Base-by-base conservation (phyloP, 2,113 vertebrate species). In the Toxotes jaculatrix region DNA sequence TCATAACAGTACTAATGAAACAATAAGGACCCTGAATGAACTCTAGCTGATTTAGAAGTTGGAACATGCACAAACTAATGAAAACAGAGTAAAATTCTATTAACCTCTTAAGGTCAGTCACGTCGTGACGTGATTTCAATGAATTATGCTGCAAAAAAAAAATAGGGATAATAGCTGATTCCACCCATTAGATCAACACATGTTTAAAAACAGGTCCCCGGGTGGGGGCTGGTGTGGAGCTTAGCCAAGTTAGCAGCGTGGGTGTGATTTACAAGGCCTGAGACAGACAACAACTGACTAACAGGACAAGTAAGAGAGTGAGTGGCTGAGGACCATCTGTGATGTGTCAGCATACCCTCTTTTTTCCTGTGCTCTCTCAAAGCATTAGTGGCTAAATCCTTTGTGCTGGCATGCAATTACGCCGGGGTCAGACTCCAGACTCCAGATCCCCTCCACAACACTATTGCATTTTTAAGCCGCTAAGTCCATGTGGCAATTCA, bases 341-440 rank as follows among this genome's bases (percentile, higher is more conserved):
- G 86, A 91, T 91, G 88, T 51, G 88, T 94, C 90, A 90, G 87
- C 91, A 90, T 72, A 82, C 68, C 59, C 81, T 65, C 61, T 62
- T 68, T 62, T 17, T 62, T 73, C 31, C 73, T 32, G n/a, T n/a
- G 17, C 84, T 63, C 83, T 87, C 85, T 87, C 77, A 83, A 92
- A 92, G 91, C 92, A 94, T 95, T 94, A 93, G 85, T 70, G 86
- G 80, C 84, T 87, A 94, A 94, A 94, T 94, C 93, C 91, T 94
- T 94, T 93, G 89, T 91, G 93, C 92, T 93, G 93, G 92, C 92
- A 92, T 87, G 93, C 93, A 93, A 93, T 93, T 93, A 93, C 82
- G 60, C 78, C 45, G n/a, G 83, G 92, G 93, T 93, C 88, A 88
- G 90, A 88, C 88, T 87, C 80, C 80, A 89, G 84, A 89, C 79